phyloP scores from a whole-genome alignment of 2,113 vertebrate species.

The Arvicanthis niloticus region DNA sequence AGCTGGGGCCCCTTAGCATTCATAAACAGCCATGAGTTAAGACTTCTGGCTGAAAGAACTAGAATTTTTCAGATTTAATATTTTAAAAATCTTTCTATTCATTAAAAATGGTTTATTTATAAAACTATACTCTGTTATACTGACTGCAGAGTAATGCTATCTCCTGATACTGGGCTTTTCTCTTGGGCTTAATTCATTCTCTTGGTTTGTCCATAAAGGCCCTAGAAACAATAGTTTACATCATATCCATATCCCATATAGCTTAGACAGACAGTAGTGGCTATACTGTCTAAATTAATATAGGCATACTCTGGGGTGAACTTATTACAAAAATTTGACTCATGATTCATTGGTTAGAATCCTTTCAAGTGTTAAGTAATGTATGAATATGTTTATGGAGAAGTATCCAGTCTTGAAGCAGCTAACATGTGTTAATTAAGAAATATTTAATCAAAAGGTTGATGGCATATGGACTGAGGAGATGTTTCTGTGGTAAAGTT shows the following conservation, averaged over 20 bases:
- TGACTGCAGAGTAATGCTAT: background rate
- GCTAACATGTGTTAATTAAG: slow-evolving; percentile 11
- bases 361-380: background rate
- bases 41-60: background rate
- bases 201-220: background rate
- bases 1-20: background rate
- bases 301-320: background rate
- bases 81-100: background rate
- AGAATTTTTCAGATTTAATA: background rate
- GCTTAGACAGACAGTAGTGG: background rate
- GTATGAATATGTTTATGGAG: background rate
- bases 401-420: background rate
- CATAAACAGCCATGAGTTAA: background rate
- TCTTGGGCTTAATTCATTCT: background rate
- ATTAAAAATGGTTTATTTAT: background rate
- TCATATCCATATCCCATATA: too few species aligned
- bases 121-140: too few species aligned
- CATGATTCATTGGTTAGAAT: background rate
- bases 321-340: background rate
- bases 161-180: background rate
- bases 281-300: background rate
- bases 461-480: background rate
- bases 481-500: background rate
- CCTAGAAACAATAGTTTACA: background rate
- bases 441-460: background rate